Evolutionary conservation across 2,797 vertebrate species (phyloP).

Genomic region (Pipistrellus pygmaeus): DNA sequence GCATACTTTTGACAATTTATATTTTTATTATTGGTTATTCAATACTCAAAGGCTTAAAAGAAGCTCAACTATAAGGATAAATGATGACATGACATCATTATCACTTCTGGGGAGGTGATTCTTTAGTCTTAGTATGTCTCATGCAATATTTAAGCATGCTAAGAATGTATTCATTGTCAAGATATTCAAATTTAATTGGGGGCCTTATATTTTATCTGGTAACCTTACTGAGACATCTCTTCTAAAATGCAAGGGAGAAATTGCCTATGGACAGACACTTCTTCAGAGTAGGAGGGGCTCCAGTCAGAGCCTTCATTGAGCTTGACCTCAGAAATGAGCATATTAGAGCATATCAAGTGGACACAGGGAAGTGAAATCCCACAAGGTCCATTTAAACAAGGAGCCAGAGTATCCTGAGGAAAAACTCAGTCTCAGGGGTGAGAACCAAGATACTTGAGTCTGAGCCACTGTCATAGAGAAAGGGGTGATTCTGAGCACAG

Average conservation of each 20-base stretch:
- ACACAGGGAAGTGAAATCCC: not conserved
- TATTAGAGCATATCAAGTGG: not conserved
- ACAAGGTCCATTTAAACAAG: not conserved
- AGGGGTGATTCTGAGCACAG: not conserved
- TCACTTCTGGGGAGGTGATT: constrained; percentile 24
- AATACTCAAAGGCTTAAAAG: constrained; percentile 41
- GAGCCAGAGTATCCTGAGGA: not conserved
- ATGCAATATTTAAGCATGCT: not conserved
- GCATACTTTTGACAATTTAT: constrained; percentile 13
- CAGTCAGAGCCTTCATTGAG: not conserved
- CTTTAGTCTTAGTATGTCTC: not conserved
- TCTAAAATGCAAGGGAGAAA: not conserved
- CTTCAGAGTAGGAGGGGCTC: not conserved
- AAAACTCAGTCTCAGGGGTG: not conserved
- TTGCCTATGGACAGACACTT: not conserved
- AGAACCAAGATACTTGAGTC: not conserved
- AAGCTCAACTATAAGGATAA: not conserved
- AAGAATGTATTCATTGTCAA: not conserved
- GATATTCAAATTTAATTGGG: not conserved
- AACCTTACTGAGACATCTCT: not conserved
- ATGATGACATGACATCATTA: not conserved
- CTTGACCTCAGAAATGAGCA: not conserved
- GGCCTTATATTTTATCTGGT: not conserved
- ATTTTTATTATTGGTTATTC: constrained; percentile 62
- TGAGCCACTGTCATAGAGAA: not conserved